A percentile compares a stretch with the other conserved stretches of the same genome.
phyloP scores from a whole-genome alignment of 92 coral and sea anemone genomes.

The Porites evermanni region DNA sequence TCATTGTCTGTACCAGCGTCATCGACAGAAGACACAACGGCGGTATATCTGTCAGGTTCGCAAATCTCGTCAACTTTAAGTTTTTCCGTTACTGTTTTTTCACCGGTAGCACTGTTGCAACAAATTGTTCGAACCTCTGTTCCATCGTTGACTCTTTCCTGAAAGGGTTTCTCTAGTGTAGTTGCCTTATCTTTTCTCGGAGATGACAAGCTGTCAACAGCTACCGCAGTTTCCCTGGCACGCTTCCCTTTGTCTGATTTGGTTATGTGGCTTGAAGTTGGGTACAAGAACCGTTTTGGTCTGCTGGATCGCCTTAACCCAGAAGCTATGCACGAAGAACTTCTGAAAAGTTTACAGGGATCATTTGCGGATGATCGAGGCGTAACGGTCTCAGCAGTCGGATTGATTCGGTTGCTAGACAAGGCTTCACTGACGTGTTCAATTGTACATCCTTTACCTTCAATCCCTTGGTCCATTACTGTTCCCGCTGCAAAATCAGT shows the following conservation, averaged over 20 bases:
- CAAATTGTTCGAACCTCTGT: background rate
- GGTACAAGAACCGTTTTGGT: slow-evolving; percentile 67
- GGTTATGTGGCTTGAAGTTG: slow-evolving; percentile 40
- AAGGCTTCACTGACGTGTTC: background rate
- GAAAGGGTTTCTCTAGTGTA: too few relatives aligned
- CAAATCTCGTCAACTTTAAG: background rate
- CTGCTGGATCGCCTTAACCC: slow-evolving; percentile 60
- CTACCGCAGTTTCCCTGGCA: background rate
- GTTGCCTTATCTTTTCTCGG: background rate
- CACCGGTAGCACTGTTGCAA: background rate
- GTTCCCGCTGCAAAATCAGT: background rate
- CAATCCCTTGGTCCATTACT: background rate
- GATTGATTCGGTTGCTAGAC: background rate
- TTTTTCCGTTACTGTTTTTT: background rate
- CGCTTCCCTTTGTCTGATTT: slow-evolving; percentile 10
- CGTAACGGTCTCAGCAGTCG: background rate
- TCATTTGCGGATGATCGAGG: background rate
- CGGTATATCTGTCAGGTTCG: background rate
- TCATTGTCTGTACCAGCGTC: background rate
- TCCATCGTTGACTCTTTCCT: background rate
- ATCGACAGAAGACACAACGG: background rate
- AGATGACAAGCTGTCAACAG: background rate
- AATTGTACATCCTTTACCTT: background rate
- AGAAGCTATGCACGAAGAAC: slow-evolving; percentile 43
- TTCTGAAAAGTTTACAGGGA: background rate